These are phyloP conservation scores for Monomorium pharaonis DNA, from an alignment of 1,140 invertebrate genomes.

Conservation along the genomic window DNA sequence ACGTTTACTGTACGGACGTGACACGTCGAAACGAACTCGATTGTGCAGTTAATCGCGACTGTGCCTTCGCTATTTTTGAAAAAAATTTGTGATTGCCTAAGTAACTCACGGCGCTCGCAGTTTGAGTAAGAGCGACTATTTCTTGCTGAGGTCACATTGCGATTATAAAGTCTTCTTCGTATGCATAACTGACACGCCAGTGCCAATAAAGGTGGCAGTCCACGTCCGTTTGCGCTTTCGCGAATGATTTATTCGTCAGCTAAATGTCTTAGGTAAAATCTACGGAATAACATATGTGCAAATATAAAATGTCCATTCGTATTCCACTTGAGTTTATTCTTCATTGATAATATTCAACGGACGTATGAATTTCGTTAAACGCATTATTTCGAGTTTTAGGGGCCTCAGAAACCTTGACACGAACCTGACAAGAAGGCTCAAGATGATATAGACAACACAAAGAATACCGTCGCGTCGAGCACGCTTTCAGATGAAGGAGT, in stretches of 20 bases:
- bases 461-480: conserved; percentile 67
- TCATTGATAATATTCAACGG: neutral
- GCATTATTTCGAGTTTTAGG: conserved; percentile 21
- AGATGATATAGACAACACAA: conserved; percentile 72
- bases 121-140: neutral
- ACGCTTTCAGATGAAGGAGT: conserved; percentile 65
- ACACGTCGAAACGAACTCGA: conserved; percentile 16
- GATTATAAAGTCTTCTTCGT: conserved; percentile 13
- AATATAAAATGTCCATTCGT: neutral
- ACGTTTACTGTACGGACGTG: conserved; percentile 32
- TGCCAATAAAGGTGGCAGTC: neutral
- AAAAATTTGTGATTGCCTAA: neutral
- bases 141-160: neutral
- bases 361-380: neutral
- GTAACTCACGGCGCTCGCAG: neutral
- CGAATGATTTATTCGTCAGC: neutral
- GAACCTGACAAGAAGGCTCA: conserved; percentile 74
- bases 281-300: neutral
- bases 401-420: conserved; percentile 44
- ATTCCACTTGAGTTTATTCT: neutral
- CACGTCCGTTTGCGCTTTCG: conserved; percentile 33
- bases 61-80: neutral
- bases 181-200: neutral
- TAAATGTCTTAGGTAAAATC: neutral
- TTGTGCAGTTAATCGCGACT: neutral